Evolutionary conservation across 2,797 vertebrate genomes (phyloP).

Genomic region (Scleropages formosus): DNA sequence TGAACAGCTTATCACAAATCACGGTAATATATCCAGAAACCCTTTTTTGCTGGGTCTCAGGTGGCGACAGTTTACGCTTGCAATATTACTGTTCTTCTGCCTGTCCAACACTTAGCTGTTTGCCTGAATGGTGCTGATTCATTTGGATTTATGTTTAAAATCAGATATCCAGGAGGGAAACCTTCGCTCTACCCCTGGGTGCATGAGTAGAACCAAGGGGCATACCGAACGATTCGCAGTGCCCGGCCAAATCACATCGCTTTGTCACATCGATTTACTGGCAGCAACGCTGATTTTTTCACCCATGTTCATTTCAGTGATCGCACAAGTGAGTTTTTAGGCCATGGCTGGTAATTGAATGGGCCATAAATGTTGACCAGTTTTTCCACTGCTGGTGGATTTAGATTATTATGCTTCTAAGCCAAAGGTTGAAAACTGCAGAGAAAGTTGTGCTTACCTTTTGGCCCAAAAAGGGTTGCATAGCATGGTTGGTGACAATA

Average conservation of each 20-base stretch:
- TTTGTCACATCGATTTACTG: not conserved
- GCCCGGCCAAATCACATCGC: not conserved
- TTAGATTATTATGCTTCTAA: too few species aligned
- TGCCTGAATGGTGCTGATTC: too few species aligned
- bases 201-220: not conserved
- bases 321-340: not conserved
- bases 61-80: too few species aligned
- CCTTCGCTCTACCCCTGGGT: not conserved
- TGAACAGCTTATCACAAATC: too few species aligned
- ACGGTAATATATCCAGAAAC: too few species aligned
- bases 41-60: too few species aligned
- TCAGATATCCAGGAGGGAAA: not conserved
- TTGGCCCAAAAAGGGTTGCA: constrained; percentile 55
- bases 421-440: too few species aligned
- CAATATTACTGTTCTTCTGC: too few species aligned
- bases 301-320: not conserved
- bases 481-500: constrained; percentile 58
- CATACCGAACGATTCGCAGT: not conserved
- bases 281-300: not conserved
- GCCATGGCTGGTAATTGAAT: not conserved
- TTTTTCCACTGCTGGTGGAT: not conserved
- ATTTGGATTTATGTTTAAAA: not conserved
- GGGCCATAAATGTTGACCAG: not conserved
- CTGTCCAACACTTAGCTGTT: too few species aligned
- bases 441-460: constrained; percentile 42